Percentiles rank a stretch among this genome's conserved stretches.
Conservation (phyloP, 2,888 invertebrate species). For the Drosophila gaucha region DNA sequence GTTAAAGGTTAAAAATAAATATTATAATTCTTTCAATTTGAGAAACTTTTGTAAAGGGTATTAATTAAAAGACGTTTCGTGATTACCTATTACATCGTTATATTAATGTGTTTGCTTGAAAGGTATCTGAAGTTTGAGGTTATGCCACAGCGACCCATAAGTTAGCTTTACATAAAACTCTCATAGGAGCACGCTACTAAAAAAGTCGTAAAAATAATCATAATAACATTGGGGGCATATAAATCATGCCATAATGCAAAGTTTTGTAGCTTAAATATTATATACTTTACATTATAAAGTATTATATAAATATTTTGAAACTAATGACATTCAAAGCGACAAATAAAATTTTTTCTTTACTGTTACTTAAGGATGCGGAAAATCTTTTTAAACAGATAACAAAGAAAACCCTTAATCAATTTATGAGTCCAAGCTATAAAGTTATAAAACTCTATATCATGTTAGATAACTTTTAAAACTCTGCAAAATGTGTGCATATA, state of each 20-base stretch:
- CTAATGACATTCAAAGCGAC: not conserved
- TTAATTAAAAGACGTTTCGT: not conserved
- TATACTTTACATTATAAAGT: not conserved
- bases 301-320: not conserved
- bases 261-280: too few relatives aligned
- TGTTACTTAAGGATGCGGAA: too few relatives aligned
- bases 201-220: not conserved
- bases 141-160: slow-evolving; percentile 1
- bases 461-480: not conserved
- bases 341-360: too few relatives aligned
- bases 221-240: not conserved
- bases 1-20: too few relatives aligned
- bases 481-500: too few relatives aligned
- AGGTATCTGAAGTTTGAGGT: too few relatives aligned
- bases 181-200: not conserved
- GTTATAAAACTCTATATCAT: not conserved
- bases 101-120: not conserved
- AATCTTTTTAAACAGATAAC: too few relatives aligned
- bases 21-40: too few relatives aligned
- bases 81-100: not conserved
- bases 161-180: not conserved
- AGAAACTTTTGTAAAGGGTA: not conserved
- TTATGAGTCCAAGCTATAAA: too few relatives aligned
- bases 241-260: slow-evolving; percentile 4
- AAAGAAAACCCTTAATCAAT: too few relatives aligned